phyloP scores from a whole-genome alignment of 2,113 vertebrate genomes.

The Tupaia tana region DNA sequence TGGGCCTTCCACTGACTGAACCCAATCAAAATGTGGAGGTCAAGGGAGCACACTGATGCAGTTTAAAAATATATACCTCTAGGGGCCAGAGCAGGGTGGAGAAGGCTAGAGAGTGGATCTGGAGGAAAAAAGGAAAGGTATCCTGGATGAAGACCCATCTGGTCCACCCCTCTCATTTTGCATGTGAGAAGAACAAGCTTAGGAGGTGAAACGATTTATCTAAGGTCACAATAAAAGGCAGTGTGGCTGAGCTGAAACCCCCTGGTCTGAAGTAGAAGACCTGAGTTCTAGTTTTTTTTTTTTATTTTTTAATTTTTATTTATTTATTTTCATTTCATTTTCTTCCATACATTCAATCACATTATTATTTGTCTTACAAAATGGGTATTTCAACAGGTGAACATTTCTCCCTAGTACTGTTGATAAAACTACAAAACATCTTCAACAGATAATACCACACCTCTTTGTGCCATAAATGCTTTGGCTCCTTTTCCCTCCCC shows the following conservation, averaged over 20 bases:
- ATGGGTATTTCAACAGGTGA: no score
- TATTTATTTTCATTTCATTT: no score
- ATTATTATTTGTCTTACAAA: no score
- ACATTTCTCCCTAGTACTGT: no score
- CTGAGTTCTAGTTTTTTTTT: background rate
- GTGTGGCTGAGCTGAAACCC: background rate
- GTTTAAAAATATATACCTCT: background rate
- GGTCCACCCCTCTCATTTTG: background rate
- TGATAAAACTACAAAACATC: no score
- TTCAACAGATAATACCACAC: no score
- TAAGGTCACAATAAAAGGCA: background rate
- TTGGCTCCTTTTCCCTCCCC: no score
- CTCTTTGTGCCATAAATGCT: no score
- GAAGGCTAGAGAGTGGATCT: background rate
- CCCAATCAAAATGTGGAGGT: background rate
- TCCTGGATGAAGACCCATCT: background rate
- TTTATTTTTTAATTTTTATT: no score
- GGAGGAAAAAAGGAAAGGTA: background rate
- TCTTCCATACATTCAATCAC: no score
- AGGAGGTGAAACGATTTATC: background rate
- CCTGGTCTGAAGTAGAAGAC: background rate
- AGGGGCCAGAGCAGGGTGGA: background rate
- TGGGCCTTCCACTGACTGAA: background rate
- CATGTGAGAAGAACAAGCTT: background rate
- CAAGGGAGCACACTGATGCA: background rate